Evolutionary conservation across 2,797 vertebrate genomes (phyloP), one percentile per base, ranked within the genome.

Genomic region (Lutjanus campechanus): DNA sequence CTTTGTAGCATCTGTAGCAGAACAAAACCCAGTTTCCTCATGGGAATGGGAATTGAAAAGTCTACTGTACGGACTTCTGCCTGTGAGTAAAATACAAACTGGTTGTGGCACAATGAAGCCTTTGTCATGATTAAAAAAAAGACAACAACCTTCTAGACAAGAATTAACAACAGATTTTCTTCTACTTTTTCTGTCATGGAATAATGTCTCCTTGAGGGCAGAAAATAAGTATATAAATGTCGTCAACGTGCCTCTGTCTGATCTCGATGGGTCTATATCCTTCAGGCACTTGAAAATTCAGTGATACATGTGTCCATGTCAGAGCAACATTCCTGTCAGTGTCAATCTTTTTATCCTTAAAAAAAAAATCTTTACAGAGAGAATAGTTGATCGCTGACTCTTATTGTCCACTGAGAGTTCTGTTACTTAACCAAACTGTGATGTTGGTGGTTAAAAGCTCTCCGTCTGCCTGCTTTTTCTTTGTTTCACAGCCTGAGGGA

Each of bases 401-500:
- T 47, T 17, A 55, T 51, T 59, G 44, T 50, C 49, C 58, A 12
- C 58, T 7, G 47, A 82, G 46, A 15, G 7, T 4, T 63, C 29
- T 64, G 72, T 41, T 78, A 85, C 56, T 46, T 29, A 67, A 76
- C 69, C 67, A 73, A 73, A 56, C 53, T 36, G 44, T 62, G 74
- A 43, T 15, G 43, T 70, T n/a, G 62, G 51, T 15, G 36, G 79
- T 75, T 82, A 12, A 69, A 68, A 54, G 47, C 64, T 75, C 16
- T 47, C 67, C 56, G 41, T 75, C 62, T 54, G 40, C n/a, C 55
- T 20, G 22, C 17, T 49, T 43, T 43, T 43, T 77, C 62, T 81
- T 85, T 76, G 65, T 91, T 64, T 88, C 58, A 36, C 68, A 54
- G 81, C 90, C 88, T 3, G 11, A 62, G 76, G 90, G 81, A 51